Evolutionary conservation across 1,140 invertebrate species (phyloP).

Genomic region (Drosophila novamexicana): DNA sequence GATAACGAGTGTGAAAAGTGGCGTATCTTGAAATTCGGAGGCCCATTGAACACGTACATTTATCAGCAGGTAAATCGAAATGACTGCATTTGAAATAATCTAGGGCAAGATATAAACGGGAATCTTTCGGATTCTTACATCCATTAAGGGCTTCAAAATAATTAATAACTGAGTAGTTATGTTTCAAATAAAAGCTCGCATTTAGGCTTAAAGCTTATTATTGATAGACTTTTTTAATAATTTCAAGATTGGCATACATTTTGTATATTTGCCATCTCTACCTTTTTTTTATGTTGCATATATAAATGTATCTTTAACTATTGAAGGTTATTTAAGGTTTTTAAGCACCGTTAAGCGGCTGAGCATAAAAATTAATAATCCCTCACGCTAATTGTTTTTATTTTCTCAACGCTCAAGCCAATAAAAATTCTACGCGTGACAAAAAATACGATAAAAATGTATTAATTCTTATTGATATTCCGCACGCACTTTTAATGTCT

Average conservation of each 20-base stretch:
- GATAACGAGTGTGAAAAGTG: constrained; percentile 85
- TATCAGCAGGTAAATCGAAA: constrained; percentile 85
- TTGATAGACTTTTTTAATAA: too few relatives aligned
- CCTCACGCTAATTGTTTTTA: constrained; percentile 32
- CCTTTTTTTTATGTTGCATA: too few relatives aligned
- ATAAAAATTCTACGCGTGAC: constrained; percentile 61
- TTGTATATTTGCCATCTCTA: too few relatives aligned
- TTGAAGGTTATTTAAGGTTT: constrained; percentile 28
- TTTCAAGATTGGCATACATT: too few relatives aligned
- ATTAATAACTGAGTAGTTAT: too few relatives aligned
- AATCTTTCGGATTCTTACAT: too few relatives aligned
- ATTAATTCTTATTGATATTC: constrained; percentile 76
- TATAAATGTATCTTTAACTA: background rate
- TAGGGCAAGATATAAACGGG: too few relatives aligned
- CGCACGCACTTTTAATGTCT: constrained; percentile 49
- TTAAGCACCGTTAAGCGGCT: constrained; percentile 8
- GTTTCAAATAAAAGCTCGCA: too few relatives aligned
- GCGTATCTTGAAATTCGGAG: constrained; percentile 85
- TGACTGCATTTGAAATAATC: too few relatives aligned
- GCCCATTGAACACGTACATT: constrained; percentile 85
- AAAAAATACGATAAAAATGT: constrained; percentile 53
- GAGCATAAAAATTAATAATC: constrained; percentile 66
- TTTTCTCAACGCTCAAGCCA: constrained; percentile 16
- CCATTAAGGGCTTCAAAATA: too few relatives aligned
- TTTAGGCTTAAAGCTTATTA: too few relatives aligned